Conservation (phyloP, 1,140 invertebrate genomes). For the Drosophila setifemur region DNA sequence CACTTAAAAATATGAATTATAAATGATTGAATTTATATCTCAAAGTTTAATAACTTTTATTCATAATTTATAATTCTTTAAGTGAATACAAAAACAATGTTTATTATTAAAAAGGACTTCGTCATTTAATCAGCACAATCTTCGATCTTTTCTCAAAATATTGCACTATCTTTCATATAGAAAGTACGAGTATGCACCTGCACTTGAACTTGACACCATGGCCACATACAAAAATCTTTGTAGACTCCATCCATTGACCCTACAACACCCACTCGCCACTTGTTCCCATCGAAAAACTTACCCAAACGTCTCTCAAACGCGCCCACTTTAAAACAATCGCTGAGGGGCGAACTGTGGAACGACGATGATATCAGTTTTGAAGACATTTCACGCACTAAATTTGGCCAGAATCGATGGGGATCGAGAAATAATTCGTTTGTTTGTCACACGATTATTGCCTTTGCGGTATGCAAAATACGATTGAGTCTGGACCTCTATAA, state of each 20-base stretch:
- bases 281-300: slow-evolving; percentile 54
- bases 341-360: slow-evolving; percentile 76
- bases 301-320: slow-evolving; percentile 78
- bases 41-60: too few relatives aligned
- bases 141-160: too few relatives aligned
- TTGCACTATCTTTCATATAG: too few relatives aligned
- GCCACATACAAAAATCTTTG: neutral
- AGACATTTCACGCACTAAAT: slow-evolving; percentile 70
- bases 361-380: slow-evolving; percentile 81
- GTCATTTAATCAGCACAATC: too few relatives aligned
- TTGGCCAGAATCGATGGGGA: slow-evolving; percentile 67
- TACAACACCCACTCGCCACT: slow-evolving; percentile 17
- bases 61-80: too few relatives aligned
- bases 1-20: too few relatives aligned
- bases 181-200: too few relatives aligned
- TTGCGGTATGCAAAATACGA: slow-evolving; percentile 15
- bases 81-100: too few relatives aligned
- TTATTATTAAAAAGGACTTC: too few relatives aligned
- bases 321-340: slow-evolving; percentile 80
- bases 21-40: too few relatives aligned
- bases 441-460: slow-evolving; percentile 21
- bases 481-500: slow-evolving; percentile 23
- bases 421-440: slow-evolving; percentile 21
- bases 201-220: slow-evolving; percentile 29
- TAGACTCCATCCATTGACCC: slow-evolving; percentile 16